These are phyloP conservation scores for Calosoma granatense DNA, from an alignment of 1,140 invertebrate species.

Conservation along the genomic window DNA sequence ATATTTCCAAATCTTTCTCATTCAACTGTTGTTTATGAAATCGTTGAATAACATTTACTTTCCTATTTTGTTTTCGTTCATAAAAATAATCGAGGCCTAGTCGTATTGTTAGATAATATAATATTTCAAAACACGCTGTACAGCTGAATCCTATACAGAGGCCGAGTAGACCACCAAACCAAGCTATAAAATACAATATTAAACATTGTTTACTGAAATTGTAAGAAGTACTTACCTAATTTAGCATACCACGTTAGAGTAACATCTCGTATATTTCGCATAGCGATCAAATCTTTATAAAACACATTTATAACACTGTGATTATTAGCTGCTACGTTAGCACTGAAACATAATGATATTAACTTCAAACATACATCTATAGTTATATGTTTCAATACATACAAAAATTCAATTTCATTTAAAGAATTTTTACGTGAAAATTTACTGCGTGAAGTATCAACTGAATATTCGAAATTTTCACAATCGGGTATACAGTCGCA, in stretches of 20 bases:
- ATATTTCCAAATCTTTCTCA: too few relatives aligned
- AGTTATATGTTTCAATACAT: background rate
- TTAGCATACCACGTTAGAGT: background rate
- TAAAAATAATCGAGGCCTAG: background rate
- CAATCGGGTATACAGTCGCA: background rate
- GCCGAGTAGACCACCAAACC: background rate
- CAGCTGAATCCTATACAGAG: background rate
- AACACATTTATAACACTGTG: conserved; percentile 1
- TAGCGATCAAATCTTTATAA: background rate
- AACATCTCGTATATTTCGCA: background rate
- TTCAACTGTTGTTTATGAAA: background rate
- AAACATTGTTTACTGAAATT: background rate
- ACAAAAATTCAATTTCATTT: background rate
- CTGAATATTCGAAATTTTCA: background rate
- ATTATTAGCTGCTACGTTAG: background rate
- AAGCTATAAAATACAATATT: background rate
- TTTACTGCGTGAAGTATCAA: background rate
- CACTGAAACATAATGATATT: background rate
- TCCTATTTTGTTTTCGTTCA: background rate
- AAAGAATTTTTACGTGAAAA: background rate
- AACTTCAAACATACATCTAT: background rate
- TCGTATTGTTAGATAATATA: background rate
- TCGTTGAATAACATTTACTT: background rate
- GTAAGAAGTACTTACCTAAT: background rate
- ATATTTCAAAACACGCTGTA: background rate